Base-by-base conservation (phyloP, 2,888 invertebrate species). In the Drosophila greeni region DNA sequence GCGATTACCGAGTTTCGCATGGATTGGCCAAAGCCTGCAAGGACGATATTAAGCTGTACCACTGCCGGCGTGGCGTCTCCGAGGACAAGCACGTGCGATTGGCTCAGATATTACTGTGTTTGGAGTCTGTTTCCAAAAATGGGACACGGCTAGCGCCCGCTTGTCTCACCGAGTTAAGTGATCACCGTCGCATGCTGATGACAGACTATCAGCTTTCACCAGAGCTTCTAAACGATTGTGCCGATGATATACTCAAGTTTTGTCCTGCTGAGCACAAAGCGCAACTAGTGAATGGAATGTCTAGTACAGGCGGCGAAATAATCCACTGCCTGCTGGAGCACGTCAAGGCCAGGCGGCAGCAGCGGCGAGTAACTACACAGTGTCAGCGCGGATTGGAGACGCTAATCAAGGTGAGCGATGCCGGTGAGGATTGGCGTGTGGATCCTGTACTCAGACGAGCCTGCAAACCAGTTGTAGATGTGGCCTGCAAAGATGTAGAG, bases 321-420 rank as follows among this genome's bases (percentile, higher is more conserved):
- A 94, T 99, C 74, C 98, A 99, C 87, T 99, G 99, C 86, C 90
- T 99, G 42, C 96, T 99, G 96, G 94, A 95, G 39, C 94, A 95
- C 88, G 94, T 95, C 1, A 92, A 94, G 76, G 91, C 91, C 1
- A 91, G 92, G 34, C 80, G 85, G 1, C 84, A 84, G 0, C 92
- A 92, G 9, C 91, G 92, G 80, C 90, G 93, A 71, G 92, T 96
- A 29, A 92, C 93, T 34, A 87, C 91, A 18, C 89, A 90, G 51
- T 97, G 97, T 83, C 92, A 93, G 86, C 91, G 93, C 86, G 94
- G 95, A 53, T 88, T 98, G 66, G 95, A 96, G 88, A 90, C 91
- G 36, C 89, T 98, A 42, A 90, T 98, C 4, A 94, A 95, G 89
- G 94, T 95, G 82, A 93, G 96, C 6, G 97, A 99, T 88, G 94